Conservation (phyloP, 2,888 invertebrate species). For the Mythimna ferrago region DNA sequence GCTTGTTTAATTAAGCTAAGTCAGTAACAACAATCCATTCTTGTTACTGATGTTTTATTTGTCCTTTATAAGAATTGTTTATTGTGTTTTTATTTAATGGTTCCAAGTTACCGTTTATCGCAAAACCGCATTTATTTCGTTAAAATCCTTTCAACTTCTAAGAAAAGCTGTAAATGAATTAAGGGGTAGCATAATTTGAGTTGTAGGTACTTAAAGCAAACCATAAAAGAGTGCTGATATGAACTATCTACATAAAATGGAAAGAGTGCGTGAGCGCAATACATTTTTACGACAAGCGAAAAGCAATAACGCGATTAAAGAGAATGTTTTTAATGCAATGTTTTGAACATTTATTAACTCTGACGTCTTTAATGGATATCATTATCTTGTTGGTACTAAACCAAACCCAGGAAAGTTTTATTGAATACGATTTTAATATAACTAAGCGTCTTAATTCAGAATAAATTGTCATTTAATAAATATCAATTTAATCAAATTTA, state of each 20-base stretch:
- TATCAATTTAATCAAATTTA: not conserved
- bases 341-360: conserved; percentile 36
- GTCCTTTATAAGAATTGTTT: conserved; percentile 74
- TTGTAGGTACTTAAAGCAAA: conserved; percentile 33
- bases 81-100: conserved; percentile 62
- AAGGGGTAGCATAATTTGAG: conserved; percentile 23
- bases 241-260: conserved; percentile 32
- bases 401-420: not conserved
- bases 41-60: conserved; percentile 79
- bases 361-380: conserved; percentile 17
- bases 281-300: conserved; percentile 39
- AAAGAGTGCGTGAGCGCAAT: conserved; percentile 46
- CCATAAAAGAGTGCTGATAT: conserved; percentile 38
- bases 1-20: conserved; percentile 90
- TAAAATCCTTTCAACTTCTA: conserved; percentile 40
- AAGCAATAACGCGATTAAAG: conserved; percentile 28
- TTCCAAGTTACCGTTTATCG: conserved; percentile 41
- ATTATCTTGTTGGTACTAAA: conserved; percentile 20
- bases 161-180: conserved; percentile 34
- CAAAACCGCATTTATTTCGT: conserved; percentile 41
- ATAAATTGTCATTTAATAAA: not conserved
- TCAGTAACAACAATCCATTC: conserved; percentile 89
- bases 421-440: not conserved
- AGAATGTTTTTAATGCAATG: conserved; percentile 40
- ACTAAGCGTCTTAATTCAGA: not conserved